These are phyloP conservation scores for Euleptes europaea DNA, from an alignment of 2,113 vertebrate genomes.

Conservation along the genomic window DNA sequence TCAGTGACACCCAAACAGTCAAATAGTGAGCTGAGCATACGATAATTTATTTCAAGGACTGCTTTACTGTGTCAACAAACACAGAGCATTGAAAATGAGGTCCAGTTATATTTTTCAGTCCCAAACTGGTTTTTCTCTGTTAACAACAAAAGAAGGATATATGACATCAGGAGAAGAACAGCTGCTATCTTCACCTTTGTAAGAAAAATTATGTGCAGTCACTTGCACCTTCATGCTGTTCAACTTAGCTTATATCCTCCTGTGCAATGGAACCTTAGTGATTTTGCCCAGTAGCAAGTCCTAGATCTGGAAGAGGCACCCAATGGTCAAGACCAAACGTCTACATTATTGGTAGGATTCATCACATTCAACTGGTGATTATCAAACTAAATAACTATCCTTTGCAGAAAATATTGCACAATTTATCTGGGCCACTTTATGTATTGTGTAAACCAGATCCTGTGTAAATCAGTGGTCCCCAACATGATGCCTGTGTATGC, in stretches of 20 bases:
- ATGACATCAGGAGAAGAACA: neutral
- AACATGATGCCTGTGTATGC: too few relatives aligned
- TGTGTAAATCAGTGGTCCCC: too few relatives aligned
- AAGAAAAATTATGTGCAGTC: neutral
- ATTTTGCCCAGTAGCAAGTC: neutral
- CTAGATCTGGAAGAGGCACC: neutral
- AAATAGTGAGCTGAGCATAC: constrained; percentile 9
- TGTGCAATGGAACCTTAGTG: neutral
- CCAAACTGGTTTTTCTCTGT: neutral
- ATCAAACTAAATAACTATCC: neutral
- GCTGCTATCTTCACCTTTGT: neutral
- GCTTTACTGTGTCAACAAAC: neutral
- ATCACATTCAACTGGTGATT: neutral
- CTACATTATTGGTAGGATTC: neutral
- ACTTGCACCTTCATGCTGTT: too few relatives aligned
- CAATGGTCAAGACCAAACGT: neutral
- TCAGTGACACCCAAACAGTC: constrained; percentile 20
- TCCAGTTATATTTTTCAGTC: neutral
- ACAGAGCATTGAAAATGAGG: neutral
- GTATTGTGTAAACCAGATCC: too few relatives aligned
- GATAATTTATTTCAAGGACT: neutral
- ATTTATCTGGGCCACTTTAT: neutral
- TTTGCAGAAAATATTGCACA: neutral
- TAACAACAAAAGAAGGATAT: neutral
- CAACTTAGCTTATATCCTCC: neutral